These are phyloP conservation scores for Euphydryas editha DNA, from an alignment of 2,888 invertebrate species.

Conservation along the genomic window DNA sequence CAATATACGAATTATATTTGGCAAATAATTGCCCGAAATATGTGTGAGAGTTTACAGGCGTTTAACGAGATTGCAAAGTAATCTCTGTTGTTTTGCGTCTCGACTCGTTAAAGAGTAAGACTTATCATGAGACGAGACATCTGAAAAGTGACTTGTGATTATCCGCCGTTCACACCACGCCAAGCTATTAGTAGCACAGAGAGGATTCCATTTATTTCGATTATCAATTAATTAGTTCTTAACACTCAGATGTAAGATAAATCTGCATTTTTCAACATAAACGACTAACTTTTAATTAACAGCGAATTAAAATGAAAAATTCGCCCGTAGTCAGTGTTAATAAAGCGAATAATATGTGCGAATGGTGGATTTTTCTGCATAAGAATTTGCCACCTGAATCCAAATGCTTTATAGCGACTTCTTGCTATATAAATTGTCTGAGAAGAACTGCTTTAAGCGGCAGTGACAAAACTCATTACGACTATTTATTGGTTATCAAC, in stretches of 20 bases:
- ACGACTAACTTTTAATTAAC: constrained; percentile 63
- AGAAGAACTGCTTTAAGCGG: constrained; percentile 3
- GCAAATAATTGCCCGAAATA: constrained; percentile 5
- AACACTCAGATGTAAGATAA: constrained; percentile 73
- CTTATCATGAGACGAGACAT: constrained; percentile 54
- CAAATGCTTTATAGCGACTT: constrained; percentile 8
- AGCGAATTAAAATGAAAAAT: constrained; percentile 74
- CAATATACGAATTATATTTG: no score
- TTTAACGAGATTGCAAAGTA: constrained; percentile 27
- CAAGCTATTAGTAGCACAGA: constrained; percentile 62
- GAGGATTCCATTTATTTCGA: constrained; percentile 66
- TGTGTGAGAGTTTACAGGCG: background rate
- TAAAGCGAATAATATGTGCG: constrained; percentile 56
- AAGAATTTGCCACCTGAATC: constrained; percentile 63
- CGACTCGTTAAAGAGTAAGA: constrained; percentile 28
- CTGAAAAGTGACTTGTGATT: constrained; percentile 76
- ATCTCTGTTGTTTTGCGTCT: constrained; percentile 22
- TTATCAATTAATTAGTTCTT: constrained; percentile 79
- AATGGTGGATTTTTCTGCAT: constrained; percentile 58
- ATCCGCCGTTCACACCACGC: constrained; percentile 63
- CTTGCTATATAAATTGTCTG: constrained; percentile 8
- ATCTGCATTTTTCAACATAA: constrained; percentile 56
- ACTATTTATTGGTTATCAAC: constrained; percentile 15
- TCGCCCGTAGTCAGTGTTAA: constrained; percentile 59
- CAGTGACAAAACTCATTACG: constrained; percentile 16